A percentile compares a stretch with the other conserved stretches of the same genome.
These are phyloP conservation scores for Drosophila maculinotata DNA, from an alignment of 2,888 invertebrate species.

Conservation along the genomic window DNA sequence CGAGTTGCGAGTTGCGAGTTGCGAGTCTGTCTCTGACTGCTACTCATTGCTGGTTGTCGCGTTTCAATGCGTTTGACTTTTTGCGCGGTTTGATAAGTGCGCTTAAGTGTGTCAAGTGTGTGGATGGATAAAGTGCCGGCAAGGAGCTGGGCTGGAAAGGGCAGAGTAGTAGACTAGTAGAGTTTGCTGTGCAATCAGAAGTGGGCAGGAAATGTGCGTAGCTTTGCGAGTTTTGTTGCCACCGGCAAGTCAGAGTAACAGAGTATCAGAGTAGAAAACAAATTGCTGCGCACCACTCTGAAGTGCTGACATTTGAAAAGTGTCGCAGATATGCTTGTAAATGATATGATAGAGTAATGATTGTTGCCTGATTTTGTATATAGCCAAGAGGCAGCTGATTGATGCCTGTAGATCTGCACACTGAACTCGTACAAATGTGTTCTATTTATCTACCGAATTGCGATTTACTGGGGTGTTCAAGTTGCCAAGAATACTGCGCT, in stretches of 20 bases:
- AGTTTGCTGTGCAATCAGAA: slow-evolving; percentile 66
- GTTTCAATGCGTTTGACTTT: slow-evolving; percentile 75
- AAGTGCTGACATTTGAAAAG: slow-evolving; percentile 56
- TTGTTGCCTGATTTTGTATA: slow-evolving; percentile 31
- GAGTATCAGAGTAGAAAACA: slow-evolving; percentile 29
- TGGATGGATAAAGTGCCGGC: slow-evolving; percentile 33
- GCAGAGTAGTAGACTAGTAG: background rate
- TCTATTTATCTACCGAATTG: background rate
- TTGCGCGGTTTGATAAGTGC: slow-evolving; percentile 64
- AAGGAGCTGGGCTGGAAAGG: background rate
- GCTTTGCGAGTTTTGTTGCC: slow-evolving; percentile 55
- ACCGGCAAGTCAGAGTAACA: slow-evolving; percentile 42
- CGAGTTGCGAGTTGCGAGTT: too few relatives aligned
- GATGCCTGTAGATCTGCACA: background rate
- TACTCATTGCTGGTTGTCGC: slow-evolving; percentile 63
- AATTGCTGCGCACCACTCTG: slow-evolving; percentile 32
- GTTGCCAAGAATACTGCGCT: background rate
- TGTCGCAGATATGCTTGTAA: slow-evolving; percentile 39
- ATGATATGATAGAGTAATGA: slow-evolving; percentile 49
- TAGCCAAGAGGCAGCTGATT: slow-evolving; percentile 10
- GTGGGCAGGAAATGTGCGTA: slow-evolving; percentile 69
- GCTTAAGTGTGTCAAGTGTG: slow-evolving; percentile 63
- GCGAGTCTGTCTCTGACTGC: slow-evolving; percentile 58
- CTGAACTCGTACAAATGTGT: slow-evolving; percentile 6
- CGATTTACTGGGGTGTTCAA: background rate